Conservation (phyloP, 2,888 invertebrate genomes). For the Frankliniella fusca region DNA sequence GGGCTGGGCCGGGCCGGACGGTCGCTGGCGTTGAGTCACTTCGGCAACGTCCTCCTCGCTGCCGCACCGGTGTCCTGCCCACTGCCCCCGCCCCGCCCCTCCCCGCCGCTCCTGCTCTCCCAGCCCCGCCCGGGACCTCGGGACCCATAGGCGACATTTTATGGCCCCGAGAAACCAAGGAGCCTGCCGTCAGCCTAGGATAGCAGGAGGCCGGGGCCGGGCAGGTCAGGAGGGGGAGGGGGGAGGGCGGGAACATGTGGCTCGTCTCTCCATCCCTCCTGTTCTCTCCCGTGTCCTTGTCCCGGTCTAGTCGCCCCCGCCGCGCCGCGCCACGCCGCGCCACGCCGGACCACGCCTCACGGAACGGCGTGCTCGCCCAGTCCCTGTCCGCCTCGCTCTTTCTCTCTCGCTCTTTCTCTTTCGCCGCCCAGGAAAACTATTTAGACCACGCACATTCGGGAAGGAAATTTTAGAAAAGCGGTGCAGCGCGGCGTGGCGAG, state of each 20-base stretch:
- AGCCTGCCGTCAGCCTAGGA: neutral
- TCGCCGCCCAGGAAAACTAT: neutral
- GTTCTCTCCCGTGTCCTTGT: neutral
- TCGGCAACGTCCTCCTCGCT: neutral
- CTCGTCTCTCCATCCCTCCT: neutral
- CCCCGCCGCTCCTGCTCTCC: neutral
- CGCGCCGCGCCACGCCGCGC: neutral
- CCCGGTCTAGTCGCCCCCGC: constrained; percentile 9
- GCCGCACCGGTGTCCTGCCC: neutral
- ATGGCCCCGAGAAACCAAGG: neutral
- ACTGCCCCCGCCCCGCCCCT: neutral
- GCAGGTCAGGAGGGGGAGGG: neutral
- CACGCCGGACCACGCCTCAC: neutral
- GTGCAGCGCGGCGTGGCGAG: too few species aligned
- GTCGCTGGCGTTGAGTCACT: neutral
- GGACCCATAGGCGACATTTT: constrained; percentile 17
- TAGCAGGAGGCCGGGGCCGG: neutral
- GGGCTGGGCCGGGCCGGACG: neutral
- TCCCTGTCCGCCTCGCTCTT: too few species aligned
- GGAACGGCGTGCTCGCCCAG: too few species aligned
- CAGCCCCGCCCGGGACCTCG: neutral
- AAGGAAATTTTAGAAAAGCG: neutral
- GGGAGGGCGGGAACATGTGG: neutral
- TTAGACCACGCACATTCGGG: neutral
- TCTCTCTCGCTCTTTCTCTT: neutral